Evolutionary conservation across 2,113 vertebrate genomes (phyloP), one percentile per base, ranked within the genome.

Genomic region (Malurus cyaneus): DNA sequence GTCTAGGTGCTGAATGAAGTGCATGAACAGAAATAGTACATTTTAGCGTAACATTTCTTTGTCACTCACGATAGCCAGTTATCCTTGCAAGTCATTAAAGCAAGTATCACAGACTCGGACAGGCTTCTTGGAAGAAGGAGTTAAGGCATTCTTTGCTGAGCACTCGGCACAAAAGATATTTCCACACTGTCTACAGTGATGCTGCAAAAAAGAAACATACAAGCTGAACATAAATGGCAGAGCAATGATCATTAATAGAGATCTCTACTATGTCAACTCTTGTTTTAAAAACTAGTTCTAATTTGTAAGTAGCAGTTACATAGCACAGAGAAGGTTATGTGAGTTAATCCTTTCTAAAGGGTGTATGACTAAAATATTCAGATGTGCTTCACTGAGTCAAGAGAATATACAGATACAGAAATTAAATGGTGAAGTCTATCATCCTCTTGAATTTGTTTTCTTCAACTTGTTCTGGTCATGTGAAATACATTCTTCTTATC

Each of bases 141-240:
- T 99, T 97, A 99, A 97, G 97, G 99, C 99, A 97, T 98, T 99
- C 98, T 95, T 99, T 65, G 98, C 95, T 34, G 99, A 99, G 97
- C 99, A 99, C 86, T 99, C 99, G 1, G 97, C 98, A 92, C 99
- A 99, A 96, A 99, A 99, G 96, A 99, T 99, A 98, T 99, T 99
- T 50, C 99, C 99, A 93, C 99, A 99, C 29, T 99, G 99, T 97
- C 99, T 98, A 98, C 99, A 99, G 92, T 99, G 99, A 94, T 99
- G 99, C 99, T 99, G 98, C 36, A 90, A 89, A 96, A 92, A 91
- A 96, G 53, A 96, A 76, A 92, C 44, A 96, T 8, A 94, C 8
- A n/a, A 5, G 29, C 21, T 64, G 9, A 91, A 74, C 29, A 65
- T 36, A 21, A 59, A 8, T 14, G 41, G 62, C 14, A 73, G 23